phyloP scores from a whole-genome alignment of 2,113 vertebrate genomes.

The Pampusana beccarii region DNA sequence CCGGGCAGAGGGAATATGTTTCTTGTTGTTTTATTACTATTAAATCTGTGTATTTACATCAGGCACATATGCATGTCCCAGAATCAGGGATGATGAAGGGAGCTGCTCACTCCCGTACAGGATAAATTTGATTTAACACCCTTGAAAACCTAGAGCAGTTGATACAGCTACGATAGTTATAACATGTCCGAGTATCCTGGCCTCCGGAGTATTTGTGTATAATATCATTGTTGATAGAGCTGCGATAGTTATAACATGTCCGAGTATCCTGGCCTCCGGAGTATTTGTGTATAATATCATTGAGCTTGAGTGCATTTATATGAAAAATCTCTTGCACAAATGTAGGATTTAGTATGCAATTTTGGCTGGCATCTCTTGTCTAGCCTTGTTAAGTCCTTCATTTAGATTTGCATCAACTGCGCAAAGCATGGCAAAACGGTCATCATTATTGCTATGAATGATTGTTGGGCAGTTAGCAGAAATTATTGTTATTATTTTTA shows the following conservation, averaged over 20 bases:
- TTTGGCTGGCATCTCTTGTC: fast-evolving
- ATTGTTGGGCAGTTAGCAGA: not conserved
- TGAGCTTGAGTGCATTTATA: fast-evolving
- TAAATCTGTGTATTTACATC: too few relatives aligned
- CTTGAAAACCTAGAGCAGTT: not conserved
- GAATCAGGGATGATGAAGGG: fast-evolving
- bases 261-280: fast-evolving
- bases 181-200: fast-evolving
- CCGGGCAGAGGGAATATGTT: not conserved
- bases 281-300: fast-evolving
- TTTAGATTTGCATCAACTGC: not conserved
- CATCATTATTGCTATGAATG: fast-evolving
- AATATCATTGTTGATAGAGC: not conserved
- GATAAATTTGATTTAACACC: fast-evolving
- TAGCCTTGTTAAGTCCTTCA: not conserved
- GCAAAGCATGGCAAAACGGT: not conserved
- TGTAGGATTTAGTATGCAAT: not conserved
- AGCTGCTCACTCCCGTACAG: fast-evolving
- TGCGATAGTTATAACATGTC: not conserved
- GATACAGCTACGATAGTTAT: not conserved
- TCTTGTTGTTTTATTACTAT: too few relatives aligned
- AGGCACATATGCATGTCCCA: fast-evolving
- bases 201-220: not conserved
- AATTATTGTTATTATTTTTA: not conserved
- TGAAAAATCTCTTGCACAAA: not conserved